Evolutionary conservation across 2,797 vertebrate species (phyloP).

Genomic region (Propithecus perrieri): DNA sequence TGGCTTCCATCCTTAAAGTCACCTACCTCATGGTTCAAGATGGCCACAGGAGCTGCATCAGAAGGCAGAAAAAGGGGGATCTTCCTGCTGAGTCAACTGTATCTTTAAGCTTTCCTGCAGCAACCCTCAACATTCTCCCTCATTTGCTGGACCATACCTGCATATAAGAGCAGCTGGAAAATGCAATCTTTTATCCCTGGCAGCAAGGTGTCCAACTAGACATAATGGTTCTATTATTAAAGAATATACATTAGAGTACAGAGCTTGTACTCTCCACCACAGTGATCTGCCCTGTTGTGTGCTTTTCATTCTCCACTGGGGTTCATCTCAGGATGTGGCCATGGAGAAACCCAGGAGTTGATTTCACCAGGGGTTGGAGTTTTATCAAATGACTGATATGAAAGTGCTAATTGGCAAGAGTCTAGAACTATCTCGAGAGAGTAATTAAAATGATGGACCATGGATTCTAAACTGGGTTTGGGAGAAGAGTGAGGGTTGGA

Average conservation of each 20-base stretch:
- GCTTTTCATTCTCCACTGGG: neutral
- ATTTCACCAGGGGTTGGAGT: neutral
- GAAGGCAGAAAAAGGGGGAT: neutral
- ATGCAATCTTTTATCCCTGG: neutral
- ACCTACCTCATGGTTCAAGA: neutral
- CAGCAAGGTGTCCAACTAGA: neutral
- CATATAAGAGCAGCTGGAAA: neutral
- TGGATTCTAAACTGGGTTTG: neutral
- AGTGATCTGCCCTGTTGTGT: neutral
- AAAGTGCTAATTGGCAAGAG: neutral
- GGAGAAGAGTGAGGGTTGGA: neutral
- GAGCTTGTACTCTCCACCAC: neutral
- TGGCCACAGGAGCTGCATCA: neutral
- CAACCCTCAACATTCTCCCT: neutral
- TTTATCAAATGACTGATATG: neutral
- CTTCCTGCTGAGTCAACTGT: neutral
- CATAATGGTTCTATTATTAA: neutral
- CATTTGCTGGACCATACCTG: neutral
- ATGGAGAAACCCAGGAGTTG: neutral
- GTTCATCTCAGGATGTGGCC: neutral
- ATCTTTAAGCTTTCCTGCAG: neutral
- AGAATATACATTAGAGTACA: neutral
- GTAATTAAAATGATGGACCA: neutral
- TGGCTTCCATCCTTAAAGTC: neutral
- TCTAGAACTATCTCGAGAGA: conserved; percentile 24